phyloP scores from a whole-genome alignment of 2,797 vertebrate species.

The Nothura maculosa region DNA sequence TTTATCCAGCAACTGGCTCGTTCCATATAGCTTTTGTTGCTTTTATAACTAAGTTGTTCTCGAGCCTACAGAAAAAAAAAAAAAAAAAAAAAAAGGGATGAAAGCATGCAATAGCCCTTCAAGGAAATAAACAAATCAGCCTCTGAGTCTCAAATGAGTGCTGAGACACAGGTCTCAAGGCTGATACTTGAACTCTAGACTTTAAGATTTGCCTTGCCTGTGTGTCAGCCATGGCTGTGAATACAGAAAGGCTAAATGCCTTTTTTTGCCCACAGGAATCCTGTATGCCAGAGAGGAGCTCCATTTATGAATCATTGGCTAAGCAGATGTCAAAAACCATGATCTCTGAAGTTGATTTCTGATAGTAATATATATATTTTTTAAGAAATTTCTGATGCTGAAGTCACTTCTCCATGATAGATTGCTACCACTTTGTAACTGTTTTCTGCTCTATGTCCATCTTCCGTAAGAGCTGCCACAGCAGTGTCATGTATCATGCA shows the following conservation, averaged over 20 bases:
- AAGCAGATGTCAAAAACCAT: slow-evolving; percentile 45
- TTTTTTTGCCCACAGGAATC: background rate
- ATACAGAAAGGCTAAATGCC: background rate
- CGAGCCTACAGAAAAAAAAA: slow-evolving; percentile 12
- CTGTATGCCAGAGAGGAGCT: background rate
- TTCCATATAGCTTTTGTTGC: background rate
- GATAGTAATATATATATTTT: slow-evolving; percentile 32
- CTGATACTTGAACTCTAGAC: slow-evolving; percentile 56
- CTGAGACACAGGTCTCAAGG: slow-evolving; percentile 48
- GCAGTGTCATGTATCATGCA: background rate
- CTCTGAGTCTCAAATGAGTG: slow-evolving; percentile 18
- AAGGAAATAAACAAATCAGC: slow-evolving; percentile 54
- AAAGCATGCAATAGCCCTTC: slow-evolving; percentile 37
- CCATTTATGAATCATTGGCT: slow-evolving; percentile 29
- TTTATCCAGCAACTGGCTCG: background rate
- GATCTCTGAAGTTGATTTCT: slow-evolving; percentile 35
- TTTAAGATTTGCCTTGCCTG: slow-evolving; percentile 19
- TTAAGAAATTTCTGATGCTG: background rate
- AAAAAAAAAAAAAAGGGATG: slow-evolving; percentile 21
- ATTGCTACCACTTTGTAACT: slow-evolving; percentile 10
- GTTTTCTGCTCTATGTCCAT: background rate
- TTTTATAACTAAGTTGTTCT: background rate
- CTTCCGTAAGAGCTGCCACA: background rate
- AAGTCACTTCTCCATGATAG: background rate
- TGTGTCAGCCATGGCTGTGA: background rate